A percentile compares a stretch with the other conserved stretches of the same genome.
phyloP scores from a whole-genome alignment of 2,113 vertebrate genomes.

The Acanthisitta chloris region DNA sequence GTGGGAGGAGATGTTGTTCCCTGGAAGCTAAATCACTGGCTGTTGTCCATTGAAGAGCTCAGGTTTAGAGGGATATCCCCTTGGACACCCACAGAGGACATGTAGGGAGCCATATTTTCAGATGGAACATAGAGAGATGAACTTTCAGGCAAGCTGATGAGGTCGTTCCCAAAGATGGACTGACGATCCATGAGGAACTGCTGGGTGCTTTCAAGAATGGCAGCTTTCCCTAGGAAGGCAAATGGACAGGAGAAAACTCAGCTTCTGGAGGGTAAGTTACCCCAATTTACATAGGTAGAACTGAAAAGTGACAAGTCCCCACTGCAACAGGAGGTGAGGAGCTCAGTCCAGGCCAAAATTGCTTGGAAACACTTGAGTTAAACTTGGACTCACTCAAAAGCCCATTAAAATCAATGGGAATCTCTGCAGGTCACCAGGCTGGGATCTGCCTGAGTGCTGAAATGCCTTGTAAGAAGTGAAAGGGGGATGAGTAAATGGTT shows the following conservation, averaged over 20 bases:
- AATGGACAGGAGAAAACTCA: neutral
- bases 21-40: slow-evolving; percentile 5
- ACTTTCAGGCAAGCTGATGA: slow-evolving; percentile 41
- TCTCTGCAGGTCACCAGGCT: neutral
- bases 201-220: slow-evolving; percentile 34
- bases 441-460: neutral
- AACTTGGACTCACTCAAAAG: neutral
- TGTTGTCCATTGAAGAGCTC: slow-evolving; percentile 28
- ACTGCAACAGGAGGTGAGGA: neutral
- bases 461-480: neutral
- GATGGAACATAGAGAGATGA: slow-evolving; percentile 35
- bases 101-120: slow-evolving; percentile 33
- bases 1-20: neutral
- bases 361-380: neutral
- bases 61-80: slow-evolving; percentile 34
- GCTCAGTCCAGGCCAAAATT: neutral
- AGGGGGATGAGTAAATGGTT: neutral
- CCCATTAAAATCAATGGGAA: neutral
- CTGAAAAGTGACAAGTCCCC: neutral
- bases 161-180: slow-evolving; percentile 18
- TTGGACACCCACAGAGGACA: slow-evolving; percentile 6
- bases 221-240: slow-evolving; percentile 50
- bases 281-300: neutral
- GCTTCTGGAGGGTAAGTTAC: neutral
- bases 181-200: slow-evolving; percentile 2